Evolutionary conservation across 2,888 invertebrate species (phyloP).

Genomic region (Drosophila cognata): DNA sequence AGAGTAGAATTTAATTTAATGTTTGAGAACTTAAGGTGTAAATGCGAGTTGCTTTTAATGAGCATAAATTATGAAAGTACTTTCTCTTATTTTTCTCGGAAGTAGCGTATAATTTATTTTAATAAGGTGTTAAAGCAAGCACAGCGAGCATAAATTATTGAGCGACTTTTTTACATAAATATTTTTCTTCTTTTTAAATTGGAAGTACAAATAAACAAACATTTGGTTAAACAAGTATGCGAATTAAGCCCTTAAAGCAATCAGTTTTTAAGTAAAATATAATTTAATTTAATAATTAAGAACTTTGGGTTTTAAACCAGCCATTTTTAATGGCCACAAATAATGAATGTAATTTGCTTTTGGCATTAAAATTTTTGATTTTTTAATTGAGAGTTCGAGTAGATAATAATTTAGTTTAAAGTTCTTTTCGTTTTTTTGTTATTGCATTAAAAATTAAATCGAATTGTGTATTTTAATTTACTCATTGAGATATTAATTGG

Average conservation of each 20-base stretch:
- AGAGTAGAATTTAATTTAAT: no score
- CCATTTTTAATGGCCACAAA: neutral
- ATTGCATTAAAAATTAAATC: no score
- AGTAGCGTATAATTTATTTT: no score
- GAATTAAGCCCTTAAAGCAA: neutral
- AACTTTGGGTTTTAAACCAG: neutral
- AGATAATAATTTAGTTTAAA: neutral
- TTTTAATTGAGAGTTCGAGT: neutral
- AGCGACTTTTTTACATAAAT: neutral
- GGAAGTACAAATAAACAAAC: neutral
- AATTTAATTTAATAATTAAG: no score
- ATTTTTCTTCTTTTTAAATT: neutral
- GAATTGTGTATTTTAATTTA: no score
- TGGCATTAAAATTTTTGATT: neutral
- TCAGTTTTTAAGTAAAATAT: neutral
- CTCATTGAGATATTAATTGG: no score
- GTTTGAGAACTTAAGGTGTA: no score
- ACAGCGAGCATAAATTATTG: neutral
- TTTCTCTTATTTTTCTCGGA: no score
- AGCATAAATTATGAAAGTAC: no score
- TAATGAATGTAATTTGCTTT: neutral
- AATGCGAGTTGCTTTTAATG: no score
- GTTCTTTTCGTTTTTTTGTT: neutral
- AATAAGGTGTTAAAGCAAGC: no score
- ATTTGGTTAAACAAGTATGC: accelerated